Percentiles rank a stretch among this genome's conserved stretches.
Conservation (phyloP, 2,888 invertebrate genomes). For the Mimachlamys varia region DNA sequence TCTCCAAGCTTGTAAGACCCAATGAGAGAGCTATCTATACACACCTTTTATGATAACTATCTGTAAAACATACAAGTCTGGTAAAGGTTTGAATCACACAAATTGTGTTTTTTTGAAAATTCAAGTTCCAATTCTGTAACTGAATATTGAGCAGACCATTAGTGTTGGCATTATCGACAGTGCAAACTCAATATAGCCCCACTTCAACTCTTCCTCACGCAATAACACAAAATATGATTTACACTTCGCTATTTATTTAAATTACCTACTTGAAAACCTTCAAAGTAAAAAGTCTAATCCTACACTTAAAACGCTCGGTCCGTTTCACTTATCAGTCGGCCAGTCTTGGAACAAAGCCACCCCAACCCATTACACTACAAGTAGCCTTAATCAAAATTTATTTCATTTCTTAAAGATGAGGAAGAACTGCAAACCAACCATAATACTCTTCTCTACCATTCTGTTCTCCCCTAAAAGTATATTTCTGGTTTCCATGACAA, state of each 20-base stretch:
- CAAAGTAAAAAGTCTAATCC: slow-evolving; percentile 26
- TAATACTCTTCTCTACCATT: neutral
- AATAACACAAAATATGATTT: neutral
- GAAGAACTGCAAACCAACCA: neutral
- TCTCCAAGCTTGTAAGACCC: too few relatives aligned
- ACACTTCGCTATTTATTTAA: slow-evolving; percentile 22
- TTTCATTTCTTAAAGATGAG: neutral
- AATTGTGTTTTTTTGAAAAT: too few relatives aligned
- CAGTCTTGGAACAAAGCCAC: slow-evolving; percentile 15
- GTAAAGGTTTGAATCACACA: too few relatives aligned
- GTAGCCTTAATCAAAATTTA: neutral
- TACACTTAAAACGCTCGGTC: neutral
- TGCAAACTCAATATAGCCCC: neutral
- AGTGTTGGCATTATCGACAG: too few relatives aligned
- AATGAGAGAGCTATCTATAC: too few relatives aligned
- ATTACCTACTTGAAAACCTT: slow-evolving; percentile 32
- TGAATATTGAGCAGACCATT: too few relatives aligned
- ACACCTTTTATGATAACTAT: too few relatives aligned
- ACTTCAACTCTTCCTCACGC: neutral
- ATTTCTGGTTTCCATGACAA: neutral
- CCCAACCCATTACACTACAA: neutral
- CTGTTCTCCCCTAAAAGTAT: neutral
- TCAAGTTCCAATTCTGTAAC: too few relatives aligned
- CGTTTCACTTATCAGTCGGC: neutral
- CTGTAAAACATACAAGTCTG: too few relatives aligned